Base-by-base conservation (phyloP, 2,797 vertebrate species). In the Karalla daura region DNA sequence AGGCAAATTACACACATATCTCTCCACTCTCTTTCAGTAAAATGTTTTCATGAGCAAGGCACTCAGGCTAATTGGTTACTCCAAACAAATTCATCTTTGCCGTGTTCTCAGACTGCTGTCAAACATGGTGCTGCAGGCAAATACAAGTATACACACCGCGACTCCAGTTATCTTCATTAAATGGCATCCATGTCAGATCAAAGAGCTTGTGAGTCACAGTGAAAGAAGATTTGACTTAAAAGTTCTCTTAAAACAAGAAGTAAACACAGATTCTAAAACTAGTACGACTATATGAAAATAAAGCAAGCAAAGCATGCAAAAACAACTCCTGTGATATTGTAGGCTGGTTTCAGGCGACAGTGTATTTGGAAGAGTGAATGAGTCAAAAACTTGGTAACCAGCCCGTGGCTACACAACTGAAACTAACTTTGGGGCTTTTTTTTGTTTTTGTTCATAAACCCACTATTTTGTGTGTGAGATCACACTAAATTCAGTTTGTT, bases 91-190 rank as follows among this genome's bases (percentile, higher is more conserved):
- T 67, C n/a, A 39, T 47, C 63, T 74, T 75, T 81, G 76, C 56
- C 59, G 24, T 76, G 43, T 72, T 81, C 71, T 86, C 70, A 78
- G 54, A 70, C 54, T 67, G 71, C 86, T 85, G 86, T 88, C 85
- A 84, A 84, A 90, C 86, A 83, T 40, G 76, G 53, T 28, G 86
- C 88, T 89, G 83, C 84, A 84, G 85, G 86, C 82, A 74, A 83
- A 77, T 80, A 83, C 84, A 78, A 81, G 78, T 80, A 80, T 69
- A 82, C 72, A 77, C 61, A 58, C 75, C 77, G 80, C 35, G 37
- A 80, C 82, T 79, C 67, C 67, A 78, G 77, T 81, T 87, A 84
- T 84, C 74, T 83, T 87, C 81, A 84, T 88, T 86, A 86, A 88
- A 88, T 85, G 74, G 64, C 84, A 87, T 63, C 77, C 49, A 24